Evolutionary conservation across 2,888 invertebrate genomes (phyloP).

Genomic region (Heliconius charithonia): DNA sequence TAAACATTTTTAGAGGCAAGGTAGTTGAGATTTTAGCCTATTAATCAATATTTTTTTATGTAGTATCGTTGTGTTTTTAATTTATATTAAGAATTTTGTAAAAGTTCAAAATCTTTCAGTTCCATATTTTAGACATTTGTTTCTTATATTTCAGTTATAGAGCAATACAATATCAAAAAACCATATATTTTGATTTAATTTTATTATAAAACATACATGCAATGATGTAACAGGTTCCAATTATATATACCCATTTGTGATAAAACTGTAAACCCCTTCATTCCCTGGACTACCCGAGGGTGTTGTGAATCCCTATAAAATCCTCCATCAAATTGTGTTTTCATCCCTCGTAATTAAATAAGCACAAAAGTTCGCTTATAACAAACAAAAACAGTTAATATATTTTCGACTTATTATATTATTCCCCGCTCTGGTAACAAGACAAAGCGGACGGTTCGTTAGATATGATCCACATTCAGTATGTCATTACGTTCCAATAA

Average conservation of each 20-base stretch:
- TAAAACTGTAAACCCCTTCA: background rate
- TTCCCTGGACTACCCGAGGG: background rate
- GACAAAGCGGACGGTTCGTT: background rate
- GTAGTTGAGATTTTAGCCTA: too few species aligned
- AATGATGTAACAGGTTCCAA: too few species aligned
- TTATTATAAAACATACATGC: background rate
- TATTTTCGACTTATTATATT: background rate
- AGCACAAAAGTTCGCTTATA: background rate
- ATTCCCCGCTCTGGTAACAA: too few species aligned
- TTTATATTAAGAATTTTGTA: too few species aligned
- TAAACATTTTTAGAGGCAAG: too few species aligned
- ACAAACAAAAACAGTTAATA: background rate
- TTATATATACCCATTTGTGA: background rate
- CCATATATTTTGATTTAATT: background rate
- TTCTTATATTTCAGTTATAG: too few species aligned
- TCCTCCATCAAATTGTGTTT: slow-evolving; percentile 1
- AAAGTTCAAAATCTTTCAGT: too few species aligned
- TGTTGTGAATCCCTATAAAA: slow-evolving; percentile 5
- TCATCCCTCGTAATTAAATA: background rate
- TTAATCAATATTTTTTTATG: too few species aligned
- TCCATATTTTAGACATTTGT: too few species aligned
- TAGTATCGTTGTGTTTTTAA: too few species aligned
- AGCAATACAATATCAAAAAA: background rate
- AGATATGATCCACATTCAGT: background rate
- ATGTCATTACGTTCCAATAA: background rate